Evolutionary conservation across 1,140 invertebrate species (phyloP), one percentile per base, ranked within the genome.

Genomic region (Antheraea mylitta): DNA sequence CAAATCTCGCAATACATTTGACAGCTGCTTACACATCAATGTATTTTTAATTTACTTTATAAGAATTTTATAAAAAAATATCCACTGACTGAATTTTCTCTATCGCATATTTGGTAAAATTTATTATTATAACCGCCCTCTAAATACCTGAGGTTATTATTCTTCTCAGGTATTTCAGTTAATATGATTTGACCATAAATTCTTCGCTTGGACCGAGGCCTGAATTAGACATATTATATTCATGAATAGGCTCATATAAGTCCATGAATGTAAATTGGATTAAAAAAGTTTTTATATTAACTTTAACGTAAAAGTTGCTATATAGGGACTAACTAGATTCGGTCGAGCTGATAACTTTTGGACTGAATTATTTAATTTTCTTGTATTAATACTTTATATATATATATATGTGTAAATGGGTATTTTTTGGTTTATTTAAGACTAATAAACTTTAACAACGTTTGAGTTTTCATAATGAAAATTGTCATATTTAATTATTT

Each of bases 251-350:
- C 70, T 69, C 70, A 65, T 65, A 71, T 60, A 69, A 37, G 62
- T 53, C 64, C 64, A 76, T 76, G 74, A 76, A 76, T 73, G 72
- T 72, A 76, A 76, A 73, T 73, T 66, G 72, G 74, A 76, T 76
- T 72, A 68, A 72, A 72, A 75, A 75, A 75, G 70, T 75, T 75
- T 74, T 71, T 66, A 48, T 71, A 64, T 65, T 71, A 69, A 69
- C 63, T 71, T 61, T 13, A 65, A 42, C 48, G 42, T 69, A 67
- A 70, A 16, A 48, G 45, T 53, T 53, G 16, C 13, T 53, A 16
- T 53, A 53, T 53, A 13, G 45, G 45, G 45, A 53, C 45, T 16
- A 53, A 53, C 45, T 16, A 53, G 45, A 13, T 53, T 53, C 16
- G 45, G 45, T 53, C 16, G 16, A 53, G 45, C 16, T 53, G 45